phyloP scores from a whole-genome alignment of 1,140 invertebrate genomes.

The Aphelinus certus region DNA sequence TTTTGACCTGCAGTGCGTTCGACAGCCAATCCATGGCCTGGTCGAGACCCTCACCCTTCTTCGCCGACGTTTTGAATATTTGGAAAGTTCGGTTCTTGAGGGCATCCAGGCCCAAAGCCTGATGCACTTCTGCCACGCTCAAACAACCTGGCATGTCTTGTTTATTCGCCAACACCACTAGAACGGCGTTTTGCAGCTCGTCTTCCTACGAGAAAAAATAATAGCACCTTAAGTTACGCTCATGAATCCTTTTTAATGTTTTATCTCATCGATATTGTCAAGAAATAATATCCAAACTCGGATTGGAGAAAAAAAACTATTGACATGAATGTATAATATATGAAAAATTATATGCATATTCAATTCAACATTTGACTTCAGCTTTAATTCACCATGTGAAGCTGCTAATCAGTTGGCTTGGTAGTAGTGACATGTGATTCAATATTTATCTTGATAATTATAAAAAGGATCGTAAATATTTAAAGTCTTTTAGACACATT shows the following conservation, averaged over 20 bases:
- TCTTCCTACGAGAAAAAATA: conserved; percentile 79
- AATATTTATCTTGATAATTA: neutral
- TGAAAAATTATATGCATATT: no score
- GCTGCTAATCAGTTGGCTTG: no score
- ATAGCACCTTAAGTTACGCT: no score
- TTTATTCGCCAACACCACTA: conserved; percentile 99
- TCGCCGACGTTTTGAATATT: conserved; percentile 99
- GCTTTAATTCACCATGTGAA: no score
- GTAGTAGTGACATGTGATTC: no score
- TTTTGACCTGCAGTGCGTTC: conserved; percentile 86
- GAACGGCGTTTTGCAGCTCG: conserved; percentile 92
- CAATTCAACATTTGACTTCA: no score
- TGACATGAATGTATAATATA: no score
- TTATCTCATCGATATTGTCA: no score
- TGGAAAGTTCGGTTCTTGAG: conserved; percentile 98
- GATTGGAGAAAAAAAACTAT: no score
- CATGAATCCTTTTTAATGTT: no score
- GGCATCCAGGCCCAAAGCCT: conserved; percentile 92
- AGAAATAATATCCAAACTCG: no score
- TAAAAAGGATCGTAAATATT: neutral
- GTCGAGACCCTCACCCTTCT: conserved; percentile 97
- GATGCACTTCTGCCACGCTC: conserved; percentile 95
- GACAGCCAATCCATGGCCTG: conserved; percentile 99
- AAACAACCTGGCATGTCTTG: conserved; percentile 98
- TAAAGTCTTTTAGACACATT: no score